Evolutionary conservation across 2,113 vertebrate genomes (phyloP), one percentile per base, ranked within the genome.

Genomic region (Ophthalmolycus amberensis): DNA sequence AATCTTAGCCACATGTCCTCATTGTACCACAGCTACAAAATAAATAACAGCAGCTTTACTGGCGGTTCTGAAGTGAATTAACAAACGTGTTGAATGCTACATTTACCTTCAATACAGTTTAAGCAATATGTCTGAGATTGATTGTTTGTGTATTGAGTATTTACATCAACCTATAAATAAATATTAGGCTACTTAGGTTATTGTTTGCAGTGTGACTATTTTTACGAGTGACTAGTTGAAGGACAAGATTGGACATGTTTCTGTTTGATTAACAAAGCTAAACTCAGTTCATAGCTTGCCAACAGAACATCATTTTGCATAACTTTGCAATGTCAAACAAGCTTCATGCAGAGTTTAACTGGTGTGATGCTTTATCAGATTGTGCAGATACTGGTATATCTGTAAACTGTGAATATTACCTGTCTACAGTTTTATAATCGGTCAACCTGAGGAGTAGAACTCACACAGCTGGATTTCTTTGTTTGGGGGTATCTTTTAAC

Each of bases 1-100:
- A 62, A 11, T 38, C 59, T 65, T 14, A 48, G 70, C 68, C 63
- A 82, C 58, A 77, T 82, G 38, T 27, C 67, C 63, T 80, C 25
- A 70, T 8, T 71, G 40, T 75, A 68, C n/a, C 60, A 71, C 44
- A 75, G 37, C 22, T 71, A 34, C 54, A 79, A 27, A 27, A 27
- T 4, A 27, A 38, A 32, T 12, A 34, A 44, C 1, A 37, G 62
- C 16, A 46, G 44, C 34, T 71, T 44, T 6, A 63, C 20, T 38
- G 8, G 38, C 50, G 38, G 2, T 56, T 15, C 63, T 69, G 34
- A 42, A 25, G 25, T 56, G 6, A 64, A 58, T 48, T 25, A 29
- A 32, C 54, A 44, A 63, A 52, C 37, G 32, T 42, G 44, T 22
- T 42, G 40, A 52, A 74, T 40, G 9, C 20, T 58, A 15, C 3